phyloP scores from a whole-genome alignment of 2,888 invertebrate species.

The Pandemis cinnamomeana region DNA sequence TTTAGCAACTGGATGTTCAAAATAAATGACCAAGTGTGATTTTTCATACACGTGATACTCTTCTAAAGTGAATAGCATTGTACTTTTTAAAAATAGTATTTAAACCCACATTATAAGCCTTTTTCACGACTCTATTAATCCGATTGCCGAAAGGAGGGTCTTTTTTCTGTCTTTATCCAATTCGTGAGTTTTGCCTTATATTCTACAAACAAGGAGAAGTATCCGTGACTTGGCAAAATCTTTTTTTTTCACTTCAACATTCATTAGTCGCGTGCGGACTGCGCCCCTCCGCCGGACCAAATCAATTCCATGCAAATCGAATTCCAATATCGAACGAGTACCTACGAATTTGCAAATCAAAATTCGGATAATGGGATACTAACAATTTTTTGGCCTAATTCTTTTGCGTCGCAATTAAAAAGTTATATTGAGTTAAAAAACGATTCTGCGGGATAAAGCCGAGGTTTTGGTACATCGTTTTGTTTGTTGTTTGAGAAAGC shows the following conservation, averaged over 20 bases:
- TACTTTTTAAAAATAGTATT: too few species aligned
- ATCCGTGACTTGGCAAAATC: not conserved
- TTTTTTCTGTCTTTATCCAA: not conserved
- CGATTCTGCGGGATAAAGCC: not conserved
- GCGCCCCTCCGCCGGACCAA: slow-evolving; percentile 11
- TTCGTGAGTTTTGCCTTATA: not conserved
- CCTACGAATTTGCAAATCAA: slow-evolving; percentile 37
- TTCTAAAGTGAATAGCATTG: too few species aligned
- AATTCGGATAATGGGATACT: slow-evolving; percentile 31
- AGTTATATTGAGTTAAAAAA: slow-evolving; percentile 17
- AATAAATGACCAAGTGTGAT: too few species aligned
- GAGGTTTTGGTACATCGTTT: not conserved
- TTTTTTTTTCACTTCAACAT: slow-evolving; percentile 1
- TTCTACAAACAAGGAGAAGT: not conserved
- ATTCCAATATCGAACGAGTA: slow-evolving; percentile 27
- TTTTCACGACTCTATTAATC: not conserved
- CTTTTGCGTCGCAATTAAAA: slow-evolving; percentile 13
- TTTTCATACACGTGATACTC: too few species aligned
- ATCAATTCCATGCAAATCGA: slow-evolving; percentile 39
- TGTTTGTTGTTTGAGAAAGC: too few species aligned
- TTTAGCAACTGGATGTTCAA: too few species aligned
- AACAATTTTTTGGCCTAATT: slow-evolving; percentile 12
- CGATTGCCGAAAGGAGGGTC: too few species aligned
- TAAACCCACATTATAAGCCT: not conserved
- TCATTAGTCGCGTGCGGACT: not conserved